Evolutionary conservation across 2,113 vertebrate genomes (phyloP), one percentile per base, ranked within the genome.

Genomic region (Asarcornis scutulata): DNA sequence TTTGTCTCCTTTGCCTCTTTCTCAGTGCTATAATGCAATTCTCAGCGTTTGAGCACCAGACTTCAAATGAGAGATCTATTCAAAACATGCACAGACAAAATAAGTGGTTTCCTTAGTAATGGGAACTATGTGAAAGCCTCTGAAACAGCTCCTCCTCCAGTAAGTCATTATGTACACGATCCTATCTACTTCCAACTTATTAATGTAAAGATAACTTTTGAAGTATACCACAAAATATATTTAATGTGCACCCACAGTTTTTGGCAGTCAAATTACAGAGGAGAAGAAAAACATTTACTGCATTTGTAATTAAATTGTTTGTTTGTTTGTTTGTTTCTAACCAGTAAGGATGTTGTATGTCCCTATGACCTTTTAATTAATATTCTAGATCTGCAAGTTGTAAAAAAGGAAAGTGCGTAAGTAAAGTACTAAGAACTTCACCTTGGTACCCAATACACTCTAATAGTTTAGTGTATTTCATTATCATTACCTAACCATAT

Each of bases 11-110:
- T 94, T 76, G 67, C 96, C 91, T 97, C 94, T 96, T 96, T 97
- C 92, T 96, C 76, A 38, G 73, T 78, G 95, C 93, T 95, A 86
- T 94, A 97, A 97, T 94, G 96, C 82, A 86, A 89, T 95, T 81
- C 93, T 96, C 92, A 81, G 89, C 89, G 95, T 97, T 88, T 97
- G 95, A 98, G 97, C 97, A 98, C 97, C 76, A 98, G 98, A 98
- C 98, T 98, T 97, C 97, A 97, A 98, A 98, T 98, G 97, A 98
- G 97, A 98, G 94, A 96, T 94, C 97, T 98, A 98, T 97, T 98
- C 97, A 98, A 97, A 97, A 97, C 95, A 91, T 89, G 97, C 97
- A 94, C 97, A 97, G 96, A 97, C 97, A 97, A 97, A 98, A 95
- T 88, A 93, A 98, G 87, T 94, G 95, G 98, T 98, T 98, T 98